These are phyloP conservation scores for Macrobrachium rosenbergii DNA, from an alignment of 1,140 invertebrate species.

Conservation along the genomic window DNA sequence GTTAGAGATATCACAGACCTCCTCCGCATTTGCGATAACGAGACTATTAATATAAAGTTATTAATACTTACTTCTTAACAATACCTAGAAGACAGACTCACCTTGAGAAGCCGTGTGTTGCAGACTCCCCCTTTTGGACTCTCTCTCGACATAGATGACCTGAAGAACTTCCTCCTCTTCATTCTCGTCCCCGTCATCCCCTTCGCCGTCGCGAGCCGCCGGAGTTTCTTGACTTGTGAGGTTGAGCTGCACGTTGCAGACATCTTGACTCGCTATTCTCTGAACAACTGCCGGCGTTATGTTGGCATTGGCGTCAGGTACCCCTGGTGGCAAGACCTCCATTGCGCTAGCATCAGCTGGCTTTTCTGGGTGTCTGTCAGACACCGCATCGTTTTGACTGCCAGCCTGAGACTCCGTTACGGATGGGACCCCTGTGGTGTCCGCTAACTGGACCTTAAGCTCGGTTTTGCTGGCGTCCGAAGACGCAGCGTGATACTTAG, in stretches of 20 bases:
- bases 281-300: background rate
- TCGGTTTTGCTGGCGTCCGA: slow-evolving; percentile 34
- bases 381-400: slow-evolving; percentile 28
- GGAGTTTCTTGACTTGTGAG: background rate
- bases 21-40: no score
- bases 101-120: slow-evolving; percentile 11
- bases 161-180: slow-evolving; percentile 57
- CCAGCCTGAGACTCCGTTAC: background rate
- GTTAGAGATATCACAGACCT: no score
- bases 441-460: background rate
- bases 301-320: slow-evolving; percentile 43
- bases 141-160: slow-evolving; percentile 49
- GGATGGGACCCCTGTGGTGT: background rate
- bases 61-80: no score
- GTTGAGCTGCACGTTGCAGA: background rate
- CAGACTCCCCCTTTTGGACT: slow-evolving; percentile 2
- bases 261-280: background rate
- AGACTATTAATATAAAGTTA: no score
- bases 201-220: background rate
- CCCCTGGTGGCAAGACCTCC: background rate
- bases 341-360: background rate
- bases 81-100: background rate
- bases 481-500: background rate
- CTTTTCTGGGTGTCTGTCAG: slow-evolving; percentile 29
- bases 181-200: slow-evolving; percentile 39